A percentile compares a stretch with the other conserved stretches of the same genome.
Conservation (phyloP, 2,113 vertebrate species). For the Danionella cerebrum region DNA sequence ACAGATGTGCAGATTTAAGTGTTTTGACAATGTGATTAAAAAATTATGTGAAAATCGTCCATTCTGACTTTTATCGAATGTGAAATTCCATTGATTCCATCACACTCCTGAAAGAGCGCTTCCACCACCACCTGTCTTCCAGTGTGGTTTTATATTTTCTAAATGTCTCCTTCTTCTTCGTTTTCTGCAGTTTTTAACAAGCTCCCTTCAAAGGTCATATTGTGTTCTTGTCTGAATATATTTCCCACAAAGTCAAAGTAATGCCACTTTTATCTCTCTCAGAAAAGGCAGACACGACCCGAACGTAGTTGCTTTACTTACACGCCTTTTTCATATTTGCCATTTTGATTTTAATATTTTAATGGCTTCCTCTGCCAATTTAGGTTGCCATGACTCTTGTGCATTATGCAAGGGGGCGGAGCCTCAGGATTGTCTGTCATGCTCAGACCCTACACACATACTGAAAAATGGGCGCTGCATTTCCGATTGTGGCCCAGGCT, state of each 20-base stretch:
- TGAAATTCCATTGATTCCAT: too few species aligned
- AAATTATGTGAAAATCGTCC: too few species aligned
- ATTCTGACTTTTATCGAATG: too few species aligned
- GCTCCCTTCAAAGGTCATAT: conserved; percentile 26
- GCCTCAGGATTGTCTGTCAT: conserved; percentile 70
- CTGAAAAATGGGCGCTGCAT: conserved; percentile 71
- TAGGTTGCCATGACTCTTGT: conserved; percentile 82
- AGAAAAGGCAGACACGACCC: not conserved
- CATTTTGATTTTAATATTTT: not conserved
- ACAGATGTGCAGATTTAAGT: too few species aligned
- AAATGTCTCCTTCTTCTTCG: not conserved
- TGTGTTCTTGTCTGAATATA: conserved; percentile 26
- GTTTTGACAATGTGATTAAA: too few species aligned
- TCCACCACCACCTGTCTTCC: too few species aligned
- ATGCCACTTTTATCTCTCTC: not conserved
- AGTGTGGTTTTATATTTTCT: not conserved
- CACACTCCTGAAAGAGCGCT: too few species aligned
- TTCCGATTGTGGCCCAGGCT: conserved; percentile 63
- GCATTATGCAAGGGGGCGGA: conserved; percentile 67
- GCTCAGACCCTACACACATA: conserved; percentile 58
- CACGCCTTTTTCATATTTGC: too few species aligned
- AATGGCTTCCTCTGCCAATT: conserved; percentile 6
- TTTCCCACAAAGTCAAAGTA: not conserved
- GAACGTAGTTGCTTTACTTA: not conserved
- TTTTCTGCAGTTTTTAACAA: not conserved